Percentiles rank a stretch among this genome's conserved stretches.
These are phyloP conservation scores for Pyrochroa serraticornis DNA, from an alignment of 2,888 invertebrate genomes.

Conservation along the genomic window DNA sequence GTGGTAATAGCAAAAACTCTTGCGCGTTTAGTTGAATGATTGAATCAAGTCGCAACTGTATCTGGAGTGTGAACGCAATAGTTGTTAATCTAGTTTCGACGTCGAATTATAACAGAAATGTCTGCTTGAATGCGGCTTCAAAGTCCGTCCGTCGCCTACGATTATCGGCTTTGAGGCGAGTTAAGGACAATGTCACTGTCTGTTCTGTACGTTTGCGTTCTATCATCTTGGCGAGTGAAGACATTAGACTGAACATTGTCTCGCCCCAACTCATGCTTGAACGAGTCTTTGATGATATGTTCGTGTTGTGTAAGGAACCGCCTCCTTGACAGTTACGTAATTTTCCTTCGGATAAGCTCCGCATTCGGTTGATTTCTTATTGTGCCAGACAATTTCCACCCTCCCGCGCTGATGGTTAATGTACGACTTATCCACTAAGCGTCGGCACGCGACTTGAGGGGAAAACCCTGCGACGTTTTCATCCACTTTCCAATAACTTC, in stretches of 20 bases:
- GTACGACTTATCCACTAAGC: slow-evolving; percentile 32
- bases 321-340: slow-evolving; percentile 21
- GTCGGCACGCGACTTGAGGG: slow-evolving; percentile 24
- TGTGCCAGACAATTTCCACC: slow-evolving; percentile 36
- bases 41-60: too few species aligned
- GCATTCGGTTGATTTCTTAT: slow-evolving; percentile 35
- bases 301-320: slow-evolving; percentile 15
- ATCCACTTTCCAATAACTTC: too few species aligned
- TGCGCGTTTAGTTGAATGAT: too few species aligned
- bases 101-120: slow-evolving; percentile 24
- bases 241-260: slow-evolving; percentile 37
- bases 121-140: slow-evolving; percentile 22
- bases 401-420: slow-evolving; percentile 33
- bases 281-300: slow-evolving; percentile 17
- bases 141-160: slow-evolving; percentile 17
- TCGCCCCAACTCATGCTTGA: slow-evolving; percentile 16
- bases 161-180: slow-evolving; percentile 25
- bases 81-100: not conserved
- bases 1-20: too few species aligned
- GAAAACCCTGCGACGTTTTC: slow-evolving; percentile 6
- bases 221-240: slow-evolving; percentile 20
- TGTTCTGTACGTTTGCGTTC: slow-evolving; percentile 20
- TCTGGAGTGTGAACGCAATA: too few species aligned
- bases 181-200: slow-evolving; percentile 22
- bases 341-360: slow-evolving; percentile 38